Base-by-base conservation (phyloP, 2,888 invertebrate species). In the Spodoptera littoralis region DNA sequence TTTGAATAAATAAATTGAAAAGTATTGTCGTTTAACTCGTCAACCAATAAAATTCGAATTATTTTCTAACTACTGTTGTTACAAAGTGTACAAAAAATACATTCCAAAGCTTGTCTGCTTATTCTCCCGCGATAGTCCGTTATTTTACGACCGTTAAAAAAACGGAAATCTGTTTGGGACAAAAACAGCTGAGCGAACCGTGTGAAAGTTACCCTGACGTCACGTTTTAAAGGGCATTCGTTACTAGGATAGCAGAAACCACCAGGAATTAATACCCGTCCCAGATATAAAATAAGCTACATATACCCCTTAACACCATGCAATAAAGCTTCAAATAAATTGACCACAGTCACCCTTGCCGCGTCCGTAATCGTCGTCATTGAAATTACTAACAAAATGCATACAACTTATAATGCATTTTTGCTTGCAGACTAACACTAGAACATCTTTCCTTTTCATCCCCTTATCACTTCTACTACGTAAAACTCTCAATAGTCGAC, bases 191-290 rank as follows among this genome's bases (percentile, higher is more conserved):
- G 64, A 57, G 42, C 30, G 11, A 41, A 73, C 70, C 70, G 69
- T 76, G 76, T 77, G 77, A 79, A 77, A 73, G 53, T 60, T 43
- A 58, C 71, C 76, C 82, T 90, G 91, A 91, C 91, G 92, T 92
- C 92, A 92, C 90, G 90, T 90, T 90, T 83, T 83, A 90, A 90
- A 89, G 91, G 90, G 88, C 90, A 90, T 80, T 73, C 59, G 61
- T 64, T 87, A 93, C 91, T 80, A 92, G 89, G 92, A 69, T 30
- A 74, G 6, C 85, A 92, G 84, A 77, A 84, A 36, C 46, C 36
- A 59, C 56, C 48, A 81, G 69, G 85, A 89, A 82, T 50, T 76
- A 41, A 46, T 60, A 36, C 52, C 70, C 36, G 12, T 41, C 57
- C 36, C 22, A 55, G 44, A 11, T 9, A 18, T 70, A 70, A 9